Evolutionary conservation across 2,888 invertebrate genomes (phyloP).

Genomic region (Matsumyia berberina): DNA sequence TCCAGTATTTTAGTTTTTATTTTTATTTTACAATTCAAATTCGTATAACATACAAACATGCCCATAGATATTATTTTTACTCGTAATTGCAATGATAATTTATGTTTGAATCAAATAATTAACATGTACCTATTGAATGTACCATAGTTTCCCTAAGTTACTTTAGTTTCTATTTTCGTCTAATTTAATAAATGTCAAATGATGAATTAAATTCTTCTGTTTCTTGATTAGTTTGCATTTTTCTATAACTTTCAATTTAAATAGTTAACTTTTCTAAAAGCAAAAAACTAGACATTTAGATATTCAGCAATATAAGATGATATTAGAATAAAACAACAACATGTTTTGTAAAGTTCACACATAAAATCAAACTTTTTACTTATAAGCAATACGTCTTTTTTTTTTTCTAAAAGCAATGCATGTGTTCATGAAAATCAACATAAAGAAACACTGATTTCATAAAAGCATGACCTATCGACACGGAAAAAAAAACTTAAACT

Average conservation of each 20-base stretch:
- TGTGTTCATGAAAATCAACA: constrained; percentile 62
- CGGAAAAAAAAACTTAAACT: constrained; percentile 71
- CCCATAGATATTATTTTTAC: constrained; percentile 42
- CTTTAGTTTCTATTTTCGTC: constrained; percentile 16
- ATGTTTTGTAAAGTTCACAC: constrained; percentile 62
- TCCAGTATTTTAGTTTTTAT: constrained; percentile 38
- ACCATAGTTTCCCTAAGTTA: constrained; percentile 37
- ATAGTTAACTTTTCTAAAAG: constrained; percentile 37
- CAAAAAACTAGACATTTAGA: constrained; percentile 44
- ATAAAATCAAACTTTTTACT: constrained; percentile 49
- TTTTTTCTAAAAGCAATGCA: constrained; percentile 59
- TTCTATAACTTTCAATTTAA: constrained; percentile 28
- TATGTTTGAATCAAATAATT: constrained; percentile 60
- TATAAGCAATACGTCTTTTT: constrained; percentile 54
- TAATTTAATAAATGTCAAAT: constrained; percentile 42
- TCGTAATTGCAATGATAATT: constrained; percentile 20
- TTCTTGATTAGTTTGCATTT: constrained; percentile 18
- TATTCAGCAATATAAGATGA: constrained; percentile 60
- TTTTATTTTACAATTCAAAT: constrained; percentile 3
- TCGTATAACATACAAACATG: constrained; percentile 16
- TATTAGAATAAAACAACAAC: constrained; percentile 40
- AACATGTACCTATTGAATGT: constrained; percentile 46
- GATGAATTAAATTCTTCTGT: constrained; percentile 5
- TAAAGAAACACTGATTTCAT: constrained; percentile 41
- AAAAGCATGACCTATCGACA: constrained; percentile 71